Percentiles rank a stretch among this genome's conserved stretches.
phyloP scores from a whole-genome alignment of 2,797 vertebrate species.

The Coregonus suidteri region DNA sequence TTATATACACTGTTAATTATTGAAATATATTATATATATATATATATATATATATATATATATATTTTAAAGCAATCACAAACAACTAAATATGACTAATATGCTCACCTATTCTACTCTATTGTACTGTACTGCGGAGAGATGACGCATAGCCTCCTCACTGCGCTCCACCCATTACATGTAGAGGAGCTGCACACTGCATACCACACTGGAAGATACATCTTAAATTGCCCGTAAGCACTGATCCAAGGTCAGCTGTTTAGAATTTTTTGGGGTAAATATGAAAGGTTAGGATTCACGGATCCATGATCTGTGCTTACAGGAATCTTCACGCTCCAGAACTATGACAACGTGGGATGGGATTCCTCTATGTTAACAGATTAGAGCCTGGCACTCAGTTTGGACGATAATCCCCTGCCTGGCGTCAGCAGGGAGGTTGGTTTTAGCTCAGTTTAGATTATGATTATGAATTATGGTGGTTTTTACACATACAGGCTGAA shows the following conservation, averaged over 20 bases:
- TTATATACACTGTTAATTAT: no score
- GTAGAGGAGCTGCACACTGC: no score
- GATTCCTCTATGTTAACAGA: neutral
- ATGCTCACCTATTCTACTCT: no score
- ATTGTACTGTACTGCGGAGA: neutral
- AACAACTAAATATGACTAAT: no score
- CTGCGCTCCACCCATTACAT: slow-evolving; percentile 1
- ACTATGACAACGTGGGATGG: neutral
- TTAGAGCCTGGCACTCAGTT: slow-evolving; percentile 43
- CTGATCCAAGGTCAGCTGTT: no score
- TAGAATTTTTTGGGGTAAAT: no score
- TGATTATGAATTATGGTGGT: neutral
- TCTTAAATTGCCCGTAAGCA: no score
- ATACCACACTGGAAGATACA: no score
- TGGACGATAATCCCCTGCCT: slow-evolving; percentile 57
- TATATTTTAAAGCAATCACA: no score
- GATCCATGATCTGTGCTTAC: neutral
- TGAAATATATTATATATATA: no score
- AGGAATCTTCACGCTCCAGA: neutral
- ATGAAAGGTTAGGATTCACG: neutral
- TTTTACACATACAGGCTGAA: neutral
- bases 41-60: no score
- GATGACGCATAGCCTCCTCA: slow-evolving; percentile 3
- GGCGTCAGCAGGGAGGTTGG: slow-evolving; percentile 30
- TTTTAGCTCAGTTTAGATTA: neutral